phyloP scores from a whole-genome alignment of 2,888 invertebrate genomes.

The Cheilosia grossa region DNA sequence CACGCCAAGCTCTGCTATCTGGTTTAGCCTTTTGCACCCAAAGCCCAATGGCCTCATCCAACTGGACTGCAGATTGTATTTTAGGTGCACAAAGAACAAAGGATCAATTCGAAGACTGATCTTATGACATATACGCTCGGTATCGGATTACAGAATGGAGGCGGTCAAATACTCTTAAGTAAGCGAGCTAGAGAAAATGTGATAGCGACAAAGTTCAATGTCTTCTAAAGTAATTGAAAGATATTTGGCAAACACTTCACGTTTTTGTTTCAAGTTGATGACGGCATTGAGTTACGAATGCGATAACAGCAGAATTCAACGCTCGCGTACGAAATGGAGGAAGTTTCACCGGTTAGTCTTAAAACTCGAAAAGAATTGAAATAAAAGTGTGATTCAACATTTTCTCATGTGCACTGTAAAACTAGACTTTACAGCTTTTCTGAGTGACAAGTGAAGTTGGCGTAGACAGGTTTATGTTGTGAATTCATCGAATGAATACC shows the following conservation, averaged over 20 bases:
- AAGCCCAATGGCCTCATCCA: not conserved
- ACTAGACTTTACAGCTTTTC: slow-evolving; percentile 8
- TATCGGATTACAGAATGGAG: not conserved
- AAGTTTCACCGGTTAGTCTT: not conserved
- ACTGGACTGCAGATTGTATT: slow-evolving; percentile 4
- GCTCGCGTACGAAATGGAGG: slow-evolving; percentile 12
- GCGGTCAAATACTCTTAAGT: not conserved
- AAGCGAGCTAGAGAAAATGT: not conserved
- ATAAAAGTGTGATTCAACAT: slow-evolving; percentile 29
- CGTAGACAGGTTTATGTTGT: slow-evolving; percentile 26
- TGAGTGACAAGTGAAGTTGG: slow-evolving; percentile 44
- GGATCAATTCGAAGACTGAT: not conserved
- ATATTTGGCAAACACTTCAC: slow-evolving; percentile 41
- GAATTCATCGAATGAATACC: slow-evolving; percentile 51
- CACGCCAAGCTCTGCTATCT: not conserved
- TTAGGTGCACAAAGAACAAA: not conserved
- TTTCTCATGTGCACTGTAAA: slow-evolving; percentile 11
- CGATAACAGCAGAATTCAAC: slow-evolving; percentile 1
- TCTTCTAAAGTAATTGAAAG: slow-evolving; percentile 6
- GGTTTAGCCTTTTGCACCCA: not conserved
- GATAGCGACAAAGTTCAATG: slow-evolving; percentile 52
- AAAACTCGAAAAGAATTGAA: slow-evolving; percentile 2
- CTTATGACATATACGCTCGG: not conserved
- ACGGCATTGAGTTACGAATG: slow-evolving; percentile 21
- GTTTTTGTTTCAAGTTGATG: slow-evolving; percentile 27